Conservation (phyloP, 1,140 invertebrate genomes). For the Goniozus legneri region DNA sequence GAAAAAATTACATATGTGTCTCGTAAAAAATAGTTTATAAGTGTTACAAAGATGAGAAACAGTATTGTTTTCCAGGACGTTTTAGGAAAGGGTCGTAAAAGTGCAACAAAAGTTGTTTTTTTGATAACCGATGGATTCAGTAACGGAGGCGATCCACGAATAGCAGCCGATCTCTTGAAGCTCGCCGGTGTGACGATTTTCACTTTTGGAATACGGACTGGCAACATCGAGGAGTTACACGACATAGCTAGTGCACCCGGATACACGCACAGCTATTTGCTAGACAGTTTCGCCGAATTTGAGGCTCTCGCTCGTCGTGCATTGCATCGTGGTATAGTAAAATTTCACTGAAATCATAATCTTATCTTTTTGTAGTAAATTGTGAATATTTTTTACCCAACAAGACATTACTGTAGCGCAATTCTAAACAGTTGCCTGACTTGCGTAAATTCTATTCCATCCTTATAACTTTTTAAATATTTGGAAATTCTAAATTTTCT, state of each 20-base stretch:
- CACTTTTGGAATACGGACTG: slow-evolving; percentile 68
- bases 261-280: slow-evolving; percentile 64
- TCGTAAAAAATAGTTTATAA: too few species aligned
- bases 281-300: slow-evolving; percentile 71
- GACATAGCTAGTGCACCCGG: slow-evolving; percentile 66
- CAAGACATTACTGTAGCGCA: too few species aligned
- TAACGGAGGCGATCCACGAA: slow-evolving; percentile 67
- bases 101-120: slow-evolving; percentile 63
- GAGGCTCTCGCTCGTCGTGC: slow-evolving; percentile 67
- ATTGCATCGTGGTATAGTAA: slow-evolving; percentile 67
- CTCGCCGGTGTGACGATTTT: slow-evolving; percentile 60
- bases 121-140: slow-evolving; percentile 73
- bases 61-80: slow-evolving; percentile 56
- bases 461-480: too few species aligned
- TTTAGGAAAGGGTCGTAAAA: slow-evolving; percentile 52
- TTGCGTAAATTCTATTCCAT: too few species aligned
- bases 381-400: too few species aligned
- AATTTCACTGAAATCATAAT: too few species aligned
- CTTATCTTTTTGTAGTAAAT: too few species aligned
- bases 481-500: too few species aligned
- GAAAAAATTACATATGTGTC: too few species aligned
- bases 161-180: slow-evolving; percentile 57
- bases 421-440: too few species aligned
- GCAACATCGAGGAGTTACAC: slow-evolving; percentile 64
- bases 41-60: too few species aligned